phyloP scores from a whole-genome alignment of 2,888 invertebrate species.

The Trachelus stipa region DNA sequence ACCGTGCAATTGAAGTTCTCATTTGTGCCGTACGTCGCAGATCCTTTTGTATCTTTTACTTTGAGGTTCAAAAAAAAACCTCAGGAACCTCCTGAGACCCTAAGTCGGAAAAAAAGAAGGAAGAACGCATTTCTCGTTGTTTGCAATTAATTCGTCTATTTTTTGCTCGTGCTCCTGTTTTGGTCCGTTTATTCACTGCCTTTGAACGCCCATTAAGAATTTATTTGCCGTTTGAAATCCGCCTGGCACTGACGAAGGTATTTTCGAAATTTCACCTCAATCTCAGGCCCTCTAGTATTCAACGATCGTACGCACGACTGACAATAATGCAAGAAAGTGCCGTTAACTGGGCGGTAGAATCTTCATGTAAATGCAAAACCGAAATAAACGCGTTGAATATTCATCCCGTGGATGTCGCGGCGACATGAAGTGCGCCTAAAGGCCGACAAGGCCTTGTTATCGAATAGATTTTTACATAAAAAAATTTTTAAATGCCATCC shows the following conservation, averaged over 20 bases:
- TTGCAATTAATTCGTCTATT: too few relatives aligned
- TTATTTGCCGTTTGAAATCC: not conserved
- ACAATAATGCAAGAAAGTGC: not conserved
- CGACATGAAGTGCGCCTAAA: not conserved
- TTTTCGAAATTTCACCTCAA: not conserved
- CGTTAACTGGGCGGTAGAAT: slow-evolving; percentile 20
- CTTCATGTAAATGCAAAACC: slow-evolving; percentile 31
- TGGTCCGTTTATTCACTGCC: not conserved
- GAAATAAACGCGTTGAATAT: slow-evolving; percentile 36
- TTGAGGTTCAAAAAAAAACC: too few relatives aligned
- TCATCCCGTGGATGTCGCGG: slow-evolving; percentile 16
- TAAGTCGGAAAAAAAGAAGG: too few relatives aligned
- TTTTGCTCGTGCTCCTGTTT: not conserved
- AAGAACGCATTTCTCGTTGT: too few relatives aligned
- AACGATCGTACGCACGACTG: not conserved
- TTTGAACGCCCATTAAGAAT: not conserved
- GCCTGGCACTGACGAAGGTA: not conserved
- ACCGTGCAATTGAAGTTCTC: too few relatives aligned
- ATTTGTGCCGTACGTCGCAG: too few relatives aligned
- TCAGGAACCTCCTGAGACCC: too few relatives aligned
- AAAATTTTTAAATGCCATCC: too few relatives aligned
- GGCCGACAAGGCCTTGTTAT: not conserved
- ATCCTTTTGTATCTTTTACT: too few relatives aligned
- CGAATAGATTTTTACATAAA: not conserved
- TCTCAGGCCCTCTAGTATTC: not conserved